A percentile compares a stretch with the other conserved stretches of the same genome.
phyloP scores from a whole-genome alignment of 2,888 invertebrate genomes.

The Acanthosepion pharaonis region DNA sequence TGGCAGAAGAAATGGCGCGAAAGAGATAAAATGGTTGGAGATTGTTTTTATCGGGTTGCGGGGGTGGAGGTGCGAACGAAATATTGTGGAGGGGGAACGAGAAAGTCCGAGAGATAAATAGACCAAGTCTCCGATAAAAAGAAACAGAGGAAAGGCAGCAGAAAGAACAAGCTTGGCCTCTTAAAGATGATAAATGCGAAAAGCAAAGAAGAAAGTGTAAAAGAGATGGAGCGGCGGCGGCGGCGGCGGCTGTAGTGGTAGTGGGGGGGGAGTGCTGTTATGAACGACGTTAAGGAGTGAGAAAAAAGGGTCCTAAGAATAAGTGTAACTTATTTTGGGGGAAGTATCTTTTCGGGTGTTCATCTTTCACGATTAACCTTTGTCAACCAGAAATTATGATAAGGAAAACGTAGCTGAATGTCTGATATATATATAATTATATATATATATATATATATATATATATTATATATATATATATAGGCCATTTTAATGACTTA shows the following conservation, averaged over 20 bases:
- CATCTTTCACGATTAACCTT: conserved; percentile 33
- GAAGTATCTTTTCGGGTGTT: not conserved
- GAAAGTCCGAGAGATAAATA: not conserved
- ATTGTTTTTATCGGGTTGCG: not conserved
- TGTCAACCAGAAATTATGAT: conserved; percentile 23
- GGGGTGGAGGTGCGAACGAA: not conserved
- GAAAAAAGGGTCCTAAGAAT: not conserved
- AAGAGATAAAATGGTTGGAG: not conserved
- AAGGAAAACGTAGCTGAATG: not conserved
- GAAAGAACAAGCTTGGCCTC: no score
- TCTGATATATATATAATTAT: not conserved
- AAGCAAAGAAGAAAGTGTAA: not conserved
- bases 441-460: not conserved
- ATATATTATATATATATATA: not conserved
- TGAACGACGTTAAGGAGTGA: not conserved
- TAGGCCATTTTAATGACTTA: not conserved
- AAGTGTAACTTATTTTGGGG: not conserved
- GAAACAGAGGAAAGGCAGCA: not conserved
- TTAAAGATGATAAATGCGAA: no score
- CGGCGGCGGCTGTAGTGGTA: no score
- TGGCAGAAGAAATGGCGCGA: conserved; percentile 17
- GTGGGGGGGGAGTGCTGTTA: not conserved
- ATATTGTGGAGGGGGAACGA: not conserved
- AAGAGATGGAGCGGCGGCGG: not conserved
- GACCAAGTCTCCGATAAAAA: not conserved